Conservation (phyloP, 2,888 invertebrate genomes). For the Furcula furcula region DNA sequence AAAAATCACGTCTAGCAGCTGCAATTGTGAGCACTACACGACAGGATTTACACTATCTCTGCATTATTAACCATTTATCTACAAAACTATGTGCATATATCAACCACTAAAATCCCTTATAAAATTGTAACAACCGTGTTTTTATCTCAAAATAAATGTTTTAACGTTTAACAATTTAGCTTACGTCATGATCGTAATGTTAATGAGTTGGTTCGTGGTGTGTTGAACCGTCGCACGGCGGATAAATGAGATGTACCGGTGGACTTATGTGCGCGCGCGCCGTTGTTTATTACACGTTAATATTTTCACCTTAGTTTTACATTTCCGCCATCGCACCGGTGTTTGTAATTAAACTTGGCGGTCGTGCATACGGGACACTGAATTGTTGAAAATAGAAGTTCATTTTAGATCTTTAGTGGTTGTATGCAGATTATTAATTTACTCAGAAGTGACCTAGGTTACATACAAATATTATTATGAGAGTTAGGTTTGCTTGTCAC, state of each 20-base stretch:
- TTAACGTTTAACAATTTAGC: slow-evolving; percentile 35
- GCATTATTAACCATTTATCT: too few species aligned
- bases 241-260: slow-evolving; percentile 53
- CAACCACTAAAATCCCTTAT: too few species aligned
- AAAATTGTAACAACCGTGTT: too few species aligned
- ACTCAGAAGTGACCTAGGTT: too few species aligned
- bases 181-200: slow-evolving; percentile 59
- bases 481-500: too few species aligned
- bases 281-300: slow-evolving; percentile 36
- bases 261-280: slow-evolving; percentile 35
- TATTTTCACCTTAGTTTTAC: slow-evolving; percentile 28
- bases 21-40: too few species aligned
- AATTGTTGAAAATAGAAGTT: neutral
- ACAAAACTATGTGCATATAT: too few species aligned
- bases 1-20: too few species aligned
- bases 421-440: too few species aligned
- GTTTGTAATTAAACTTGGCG: slow-evolving; percentile 27
- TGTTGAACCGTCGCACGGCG: slow-evolving; percentile 43
- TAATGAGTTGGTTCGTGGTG: slow-evolving; percentile 55
- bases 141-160: slow-evolving; percentile 22
- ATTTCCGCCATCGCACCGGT: slow-evolving; percentile 28
- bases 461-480: too few species aligned
- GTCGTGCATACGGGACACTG: slow-evolving; percentile 3
- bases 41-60: too few species aligned
- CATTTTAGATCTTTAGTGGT: too few species aligned